Percentiles rank a stretch among this genome's conserved stretches.
phyloP scores from a whole-genome alignment of 2,888 invertebrate species.

The Agrilus cyanescens region DNA sequence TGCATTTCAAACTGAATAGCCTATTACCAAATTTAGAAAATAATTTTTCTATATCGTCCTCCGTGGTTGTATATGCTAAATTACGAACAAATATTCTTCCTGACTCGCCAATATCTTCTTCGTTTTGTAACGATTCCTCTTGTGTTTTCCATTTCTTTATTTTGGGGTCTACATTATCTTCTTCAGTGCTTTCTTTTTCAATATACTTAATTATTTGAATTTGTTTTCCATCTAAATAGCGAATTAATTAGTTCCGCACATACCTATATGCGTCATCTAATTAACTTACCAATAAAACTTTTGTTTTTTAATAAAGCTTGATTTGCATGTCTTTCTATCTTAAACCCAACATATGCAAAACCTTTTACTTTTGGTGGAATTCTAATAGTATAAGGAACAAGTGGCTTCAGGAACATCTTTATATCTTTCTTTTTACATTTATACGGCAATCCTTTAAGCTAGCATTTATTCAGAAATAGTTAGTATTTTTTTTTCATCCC shows the following conservation, averaged over 20 bases:
- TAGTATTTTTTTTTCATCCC: no score
- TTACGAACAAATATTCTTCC: slow-evolving; percentile 90
- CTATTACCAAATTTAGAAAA: slow-evolving; percentile 75
- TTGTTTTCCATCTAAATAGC: slow-evolving; percentile 44
- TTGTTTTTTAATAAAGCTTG: slow-evolving; percentile 74
- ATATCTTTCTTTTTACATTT: slow-evolving; percentile 73
- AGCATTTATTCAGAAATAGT: slow-evolving; percentile 9
- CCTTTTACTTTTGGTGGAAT: slow-evolving; percentile 67
- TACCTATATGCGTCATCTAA: slow-evolving; percentile 1
- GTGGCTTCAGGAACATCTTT: slow-evolving; percentile 72
- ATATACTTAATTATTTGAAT: slow-evolving; percentile 44
- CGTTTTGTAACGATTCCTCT: slow-evolving; percentile 50
- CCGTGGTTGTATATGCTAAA: slow-evolving; percentile 73
- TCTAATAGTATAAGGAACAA: slow-evolving; percentile 67
- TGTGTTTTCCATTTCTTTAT: slow-evolving; percentile 49
- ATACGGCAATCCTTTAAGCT: slow-evolving; percentile 63
- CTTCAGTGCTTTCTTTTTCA: slow-evolving; percentile 33
- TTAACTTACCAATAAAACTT: slow-evolving; percentile 61
- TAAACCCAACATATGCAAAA: slow-evolving; percentile 85
- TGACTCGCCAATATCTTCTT: slow-evolving; percentile 76
- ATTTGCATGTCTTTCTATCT: slow-evolving; percentile 65
- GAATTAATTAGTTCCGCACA: slow-evolving; percentile 2
- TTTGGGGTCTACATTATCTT: slow-evolving; percentile 21
- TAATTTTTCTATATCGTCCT: slow-evolving; percentile 68
- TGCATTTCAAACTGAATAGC: background rate